phyloP scores from a whole-genome alignment of 2,888 invertebrate species.

The Taphrorychus bicolor region DNA sequence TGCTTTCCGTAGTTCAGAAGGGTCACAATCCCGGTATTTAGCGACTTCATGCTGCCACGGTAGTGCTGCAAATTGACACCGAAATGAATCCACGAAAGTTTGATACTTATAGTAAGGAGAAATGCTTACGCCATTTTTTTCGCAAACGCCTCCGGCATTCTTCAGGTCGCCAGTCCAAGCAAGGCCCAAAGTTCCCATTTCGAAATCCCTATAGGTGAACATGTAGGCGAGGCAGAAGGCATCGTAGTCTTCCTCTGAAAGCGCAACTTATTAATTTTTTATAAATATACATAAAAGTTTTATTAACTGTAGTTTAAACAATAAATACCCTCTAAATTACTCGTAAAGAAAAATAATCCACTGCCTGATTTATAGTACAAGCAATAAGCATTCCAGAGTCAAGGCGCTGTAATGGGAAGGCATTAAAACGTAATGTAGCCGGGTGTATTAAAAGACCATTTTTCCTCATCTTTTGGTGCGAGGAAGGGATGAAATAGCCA shows the following conservation, averaged over 20 bases:
- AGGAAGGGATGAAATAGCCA: too few species aligned
- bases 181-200: constrained; percentile 94
- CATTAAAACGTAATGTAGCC: too few species aligned
- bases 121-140: constrained; percentile 90
- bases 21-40: constrained; percentile 98
- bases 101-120: constrained; percentile 44
- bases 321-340: too few species aligned
- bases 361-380: too few species aligned
- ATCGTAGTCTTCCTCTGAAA: constrained; percentile 95
- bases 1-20: constrained; percentile 97
- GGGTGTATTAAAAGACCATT: too few species aligned
- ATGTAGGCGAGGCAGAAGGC: constrained; percentile 98
- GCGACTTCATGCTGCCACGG: constrained; percentile 88
- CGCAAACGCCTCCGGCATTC: constrained; percentile 98
- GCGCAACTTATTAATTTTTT: constrained; percentile 33
- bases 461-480: too few species aligned
- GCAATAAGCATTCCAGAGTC: too few species aligned
- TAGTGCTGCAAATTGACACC: constrained; percentile 90
- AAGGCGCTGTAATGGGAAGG: too few species aligned
- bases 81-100: too few species aligned
- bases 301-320: too few species aligned
- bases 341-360: too few species aligned
- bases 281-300: too few species aligned
- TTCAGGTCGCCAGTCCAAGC: constrained; percentile 98
- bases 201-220: constrained; percentile 96